phyloP scores from a whole-genome alignment of 2,797 vertebrate species.

The Gambelia wislizenii region DNA sequence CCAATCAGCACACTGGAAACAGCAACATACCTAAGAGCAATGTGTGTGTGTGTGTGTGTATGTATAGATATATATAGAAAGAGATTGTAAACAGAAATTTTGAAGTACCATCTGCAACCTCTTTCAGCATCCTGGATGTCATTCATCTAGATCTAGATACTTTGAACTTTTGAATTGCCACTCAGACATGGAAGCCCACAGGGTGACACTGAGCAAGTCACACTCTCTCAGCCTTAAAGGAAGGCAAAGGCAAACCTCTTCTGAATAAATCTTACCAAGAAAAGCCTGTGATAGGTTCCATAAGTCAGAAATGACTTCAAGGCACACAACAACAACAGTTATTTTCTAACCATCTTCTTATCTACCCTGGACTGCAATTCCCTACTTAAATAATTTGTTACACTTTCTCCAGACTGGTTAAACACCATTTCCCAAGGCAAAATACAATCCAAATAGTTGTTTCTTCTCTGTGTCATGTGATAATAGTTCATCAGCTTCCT shows the following conservation, averaged over 20 bases:
- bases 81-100: background rate
- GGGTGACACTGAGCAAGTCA: too few species aligned
- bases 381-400: background rate
- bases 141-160: background rate
- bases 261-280: too few species aligned
- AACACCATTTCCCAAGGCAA: background rate
- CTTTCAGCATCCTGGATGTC: background rate
- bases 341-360: background rate
- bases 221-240: too few species aligned
- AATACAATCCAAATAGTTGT: background rate
- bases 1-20: too few species aligned
- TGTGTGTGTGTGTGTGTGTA: too few species aligned
- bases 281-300: too few species aligned
- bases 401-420: background rate
- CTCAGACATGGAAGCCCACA: too few species aligned
- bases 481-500: background rate
- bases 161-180: background rate
- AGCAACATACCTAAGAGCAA: too few species aligned
- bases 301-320: too few species aligned
- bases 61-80: too few species aligned
- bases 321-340: background rate
- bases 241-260: too few species aligned
- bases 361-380: background rate
- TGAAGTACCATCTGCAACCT: background rate
- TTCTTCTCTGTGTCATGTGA: background rate